These are phyloP conservation scores for Tryphoninae sp. DNA, from an alignment of 2,888 invertebrate species.

Conservation along the genomic window DNA sequence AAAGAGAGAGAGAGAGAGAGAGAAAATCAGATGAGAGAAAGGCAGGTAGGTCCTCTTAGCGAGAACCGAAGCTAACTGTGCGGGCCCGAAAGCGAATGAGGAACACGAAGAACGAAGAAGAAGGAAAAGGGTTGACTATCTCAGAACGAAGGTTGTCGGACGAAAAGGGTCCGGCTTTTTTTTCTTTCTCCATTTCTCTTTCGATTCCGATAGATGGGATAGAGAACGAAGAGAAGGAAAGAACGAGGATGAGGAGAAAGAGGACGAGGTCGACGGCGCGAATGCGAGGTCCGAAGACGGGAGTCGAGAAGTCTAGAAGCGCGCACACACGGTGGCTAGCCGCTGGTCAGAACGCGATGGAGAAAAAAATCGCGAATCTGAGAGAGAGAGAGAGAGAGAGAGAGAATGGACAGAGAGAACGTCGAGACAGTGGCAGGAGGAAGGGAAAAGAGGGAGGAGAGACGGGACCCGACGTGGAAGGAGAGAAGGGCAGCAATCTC, in stretches of 20 bases:
- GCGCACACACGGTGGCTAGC: conserved; percentile 43
- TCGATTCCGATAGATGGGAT: conserved; percentile 40
- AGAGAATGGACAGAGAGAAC: conserved; percentile 30
- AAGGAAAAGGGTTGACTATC: conserved; percentile 64
- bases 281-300: conserved; percentile 36
- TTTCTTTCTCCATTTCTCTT: conserved; percentile 29
- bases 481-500: conserved; percentile 76
- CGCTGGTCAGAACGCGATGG: conserved; percentile 35
- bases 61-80: conserved; percentile 58
- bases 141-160: conserved; percentile 70
- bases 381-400: conserved; percentile 39
- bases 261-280: neutral
- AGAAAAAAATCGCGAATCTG: conserved; percentile 25
- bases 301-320: conserved; percentile 26
- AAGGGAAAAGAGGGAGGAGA: conserved; percentile 47
- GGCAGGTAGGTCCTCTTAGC: conserved; percentile 55
- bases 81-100: conserved; percentile 47
- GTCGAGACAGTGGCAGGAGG: conserved; percentile 45
- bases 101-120: conserved; percentile 45
- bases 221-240: conserved; percentile 31
- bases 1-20: conserved; percentile 57
- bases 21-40: conserved; percentile 63
- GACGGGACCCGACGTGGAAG: conserved; percentile 58
- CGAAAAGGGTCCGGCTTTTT: conserved; percentile 55
- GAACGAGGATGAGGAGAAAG: conserved; percentile 48